These are phyloP conservation scores for Cephalopterus ornatus DNA, from an alignment of 2,113 vertebrate species.

Conservation along the genomic window DNA sequence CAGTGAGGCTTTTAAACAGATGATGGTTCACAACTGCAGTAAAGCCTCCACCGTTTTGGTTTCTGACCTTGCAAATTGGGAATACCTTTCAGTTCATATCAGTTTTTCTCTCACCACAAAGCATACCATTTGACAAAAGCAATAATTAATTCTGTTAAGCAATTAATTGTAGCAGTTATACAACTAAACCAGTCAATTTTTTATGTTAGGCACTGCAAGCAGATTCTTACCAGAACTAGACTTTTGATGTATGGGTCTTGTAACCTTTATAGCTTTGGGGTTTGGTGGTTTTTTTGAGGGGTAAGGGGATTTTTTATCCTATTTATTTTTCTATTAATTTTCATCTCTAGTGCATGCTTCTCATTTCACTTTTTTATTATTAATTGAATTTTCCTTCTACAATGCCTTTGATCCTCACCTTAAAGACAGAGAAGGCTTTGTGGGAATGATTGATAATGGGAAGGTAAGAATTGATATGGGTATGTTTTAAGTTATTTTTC, in stretches of 20 bases:
- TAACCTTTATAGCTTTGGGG: neutral
- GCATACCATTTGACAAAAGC: neutral
- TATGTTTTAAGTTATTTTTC: neutral
- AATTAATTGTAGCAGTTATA: neutral
- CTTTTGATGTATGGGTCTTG: neutral
- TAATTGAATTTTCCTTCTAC: neutral
- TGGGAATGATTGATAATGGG: neutral
- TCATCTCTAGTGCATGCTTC: neutral
- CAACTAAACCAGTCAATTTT: neutral
- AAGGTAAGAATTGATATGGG: neutral
- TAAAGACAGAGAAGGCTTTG: neutral
- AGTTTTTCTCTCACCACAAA: neutral
- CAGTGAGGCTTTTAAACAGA: neutral
- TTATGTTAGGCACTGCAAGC: neutral
- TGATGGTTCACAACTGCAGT: neutral
- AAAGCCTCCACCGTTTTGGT: neutral
- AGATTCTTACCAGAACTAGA: neutral
- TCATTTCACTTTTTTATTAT: neutral
- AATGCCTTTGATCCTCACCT: neutral
- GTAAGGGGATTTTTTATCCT: rapidly evolving
- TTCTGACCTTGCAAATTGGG: neutral
- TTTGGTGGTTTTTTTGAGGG: rapidly evolving
- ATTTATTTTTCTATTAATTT: neutral
- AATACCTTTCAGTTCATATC: neutral
- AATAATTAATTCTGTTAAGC: neutral